Conservation (phyloP, 2,113 vertebrate species). For the Girardinichthys multiradiatus region DNA sequence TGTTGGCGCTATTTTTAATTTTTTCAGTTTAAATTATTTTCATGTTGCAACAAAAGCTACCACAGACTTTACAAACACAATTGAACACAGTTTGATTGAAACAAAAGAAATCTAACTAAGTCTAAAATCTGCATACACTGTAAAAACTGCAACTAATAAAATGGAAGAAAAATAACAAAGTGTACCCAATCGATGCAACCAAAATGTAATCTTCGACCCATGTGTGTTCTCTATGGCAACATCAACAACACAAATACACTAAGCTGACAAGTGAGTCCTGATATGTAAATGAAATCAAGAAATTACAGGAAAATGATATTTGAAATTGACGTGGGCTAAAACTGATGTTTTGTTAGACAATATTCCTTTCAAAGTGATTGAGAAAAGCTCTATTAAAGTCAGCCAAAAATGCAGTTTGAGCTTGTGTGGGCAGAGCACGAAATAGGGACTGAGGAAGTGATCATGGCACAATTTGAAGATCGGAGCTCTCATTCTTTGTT, state of each 20-base stretch:
- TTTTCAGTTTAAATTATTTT: slow-evolving; percentile 87
- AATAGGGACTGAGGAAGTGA: slow-evolving; percentile 78
- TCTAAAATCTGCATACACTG: slow-evolving; percentile 89
- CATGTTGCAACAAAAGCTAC: slow-evolving; percentile 89
- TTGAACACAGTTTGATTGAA: slow-evolving; percentile 89
- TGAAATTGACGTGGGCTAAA: slow-evolving; percentile 85
- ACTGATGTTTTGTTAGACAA: slow-evolving; percentile 83
- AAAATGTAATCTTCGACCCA: slow-evolving; percentile 81
- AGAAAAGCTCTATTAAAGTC: slow-evolving; percentile 72
- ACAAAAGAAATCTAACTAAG: slow-evolving; percentile 87
- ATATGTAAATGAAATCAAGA: slow-evolving; percentile 84
- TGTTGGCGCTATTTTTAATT: slow-evolving; percentile 92
- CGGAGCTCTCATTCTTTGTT: slow-evolving; percentile 77
- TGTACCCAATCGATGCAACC: slow-evolving; percentile 83
- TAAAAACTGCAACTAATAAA: slow-evolving; percentile 88
- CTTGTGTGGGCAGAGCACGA: slow-evolving; percentile 79
- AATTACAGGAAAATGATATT: slow-evolving; percentile 82
- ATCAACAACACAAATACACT: slow-evolving; percentile 86
- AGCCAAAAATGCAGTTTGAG: slow-evolving; percentile 74
- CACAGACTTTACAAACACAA: slow-evolving; percentile 92
- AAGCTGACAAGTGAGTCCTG: slow-evolving; percentile 84
- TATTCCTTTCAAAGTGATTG: slow-evolving; percentile 81
- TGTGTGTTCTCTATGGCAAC: slow-evolving; percentile 85
- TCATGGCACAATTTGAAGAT: slow-evolving; percentile 76
- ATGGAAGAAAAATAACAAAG: slow-evolving; percentile 82